These are phyloP conservation scores for Dipodomys spectabilis DNA, from an alignment of 2,113 vertebrate species.

Conservation along the genomic window DNA sequence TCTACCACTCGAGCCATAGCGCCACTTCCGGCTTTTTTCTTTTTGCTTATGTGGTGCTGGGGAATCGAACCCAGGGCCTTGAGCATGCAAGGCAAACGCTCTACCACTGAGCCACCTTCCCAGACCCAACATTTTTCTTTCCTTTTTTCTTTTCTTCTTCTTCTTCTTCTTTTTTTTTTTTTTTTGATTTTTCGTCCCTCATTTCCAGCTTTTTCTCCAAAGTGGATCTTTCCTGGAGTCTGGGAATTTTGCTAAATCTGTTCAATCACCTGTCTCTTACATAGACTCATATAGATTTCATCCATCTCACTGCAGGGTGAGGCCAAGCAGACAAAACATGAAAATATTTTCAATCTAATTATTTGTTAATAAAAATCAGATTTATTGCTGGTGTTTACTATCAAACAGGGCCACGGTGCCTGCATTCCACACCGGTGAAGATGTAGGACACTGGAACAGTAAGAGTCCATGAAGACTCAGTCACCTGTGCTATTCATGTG, in stretches of 20 bases:
- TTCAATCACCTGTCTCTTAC: neutral
- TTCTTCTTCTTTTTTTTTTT: too few relatives aligned
- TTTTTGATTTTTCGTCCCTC: neutral
- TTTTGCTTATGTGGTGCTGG: too few relatives aligned
- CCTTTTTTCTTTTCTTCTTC: neutral
- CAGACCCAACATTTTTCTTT: neutral
- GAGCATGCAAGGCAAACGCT: too few relatives aligned
- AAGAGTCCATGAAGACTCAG: rapidly evolving
- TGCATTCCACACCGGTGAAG: neutral
- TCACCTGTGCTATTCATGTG: neutral
- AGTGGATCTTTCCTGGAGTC: neutral
- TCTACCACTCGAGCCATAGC: too few relatives aligned
- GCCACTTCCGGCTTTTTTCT: too few relatives aligned
- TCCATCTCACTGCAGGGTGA: slow-evolving; percentile 16
- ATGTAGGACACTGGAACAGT: neutral
- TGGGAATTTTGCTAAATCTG: neutral
- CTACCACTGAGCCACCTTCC: too few relatives aligned
- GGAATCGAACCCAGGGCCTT: too few relatives aligned
- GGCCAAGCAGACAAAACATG: neutral
- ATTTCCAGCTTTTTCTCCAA: neutral
- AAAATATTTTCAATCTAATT: neutral
- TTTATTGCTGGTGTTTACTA: neutral
- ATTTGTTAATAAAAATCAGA: neutral
- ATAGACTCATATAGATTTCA: neutral
- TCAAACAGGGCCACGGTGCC: neutral